A percentile compares a stretch with the other conserved stretches of the same genome.
Evolutionary conservation across 2,113 vertebrate genomes (phyloP).

Genomic region (Clarias macrocephalus): DNA sequence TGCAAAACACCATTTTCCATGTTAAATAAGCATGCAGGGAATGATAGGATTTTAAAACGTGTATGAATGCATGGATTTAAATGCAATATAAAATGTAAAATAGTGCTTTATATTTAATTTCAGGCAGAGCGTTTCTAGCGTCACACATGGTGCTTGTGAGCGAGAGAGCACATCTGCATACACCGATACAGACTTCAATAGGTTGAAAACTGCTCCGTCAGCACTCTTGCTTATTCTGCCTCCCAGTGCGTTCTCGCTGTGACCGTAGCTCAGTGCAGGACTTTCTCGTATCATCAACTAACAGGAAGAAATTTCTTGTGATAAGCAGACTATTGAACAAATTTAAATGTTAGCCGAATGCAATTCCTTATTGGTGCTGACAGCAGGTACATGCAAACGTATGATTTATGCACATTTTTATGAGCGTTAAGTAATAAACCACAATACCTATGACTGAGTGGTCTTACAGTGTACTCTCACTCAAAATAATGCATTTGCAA

Average conservation of each 20-base stretch:
- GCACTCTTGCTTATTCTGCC: conserved; percentile 19
- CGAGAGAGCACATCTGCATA: neutral
- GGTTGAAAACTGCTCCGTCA: conserved; percentile 17
- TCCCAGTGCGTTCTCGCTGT: conserved; percentile 35
- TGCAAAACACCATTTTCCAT: neutral
- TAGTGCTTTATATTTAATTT: neutral
- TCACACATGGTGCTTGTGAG: neutral
- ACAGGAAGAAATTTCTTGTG: neutral
- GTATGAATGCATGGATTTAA: neutral
- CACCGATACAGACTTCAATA: conserved; percentile 6
- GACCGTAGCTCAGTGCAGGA: neutral
- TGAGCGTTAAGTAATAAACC: neutral
- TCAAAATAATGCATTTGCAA: neutral
- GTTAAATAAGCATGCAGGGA: neutral
- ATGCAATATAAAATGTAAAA: neutral
- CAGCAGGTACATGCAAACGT: neutral
- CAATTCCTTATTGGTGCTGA: neutral
- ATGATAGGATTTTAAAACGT: neutral
- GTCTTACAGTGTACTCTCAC: neutral
- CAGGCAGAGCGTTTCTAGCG: neutral
- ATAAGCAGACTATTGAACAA: neutral
- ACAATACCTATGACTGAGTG: neutral
- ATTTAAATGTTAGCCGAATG: neutral
- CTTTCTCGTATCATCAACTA: conserved; percentile 11
- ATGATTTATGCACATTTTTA: neutral